Evolutionary conservation across 2,888 invertebrate genomes (phyloP).

Genomic region (Lithophane leautieri): DNA sequence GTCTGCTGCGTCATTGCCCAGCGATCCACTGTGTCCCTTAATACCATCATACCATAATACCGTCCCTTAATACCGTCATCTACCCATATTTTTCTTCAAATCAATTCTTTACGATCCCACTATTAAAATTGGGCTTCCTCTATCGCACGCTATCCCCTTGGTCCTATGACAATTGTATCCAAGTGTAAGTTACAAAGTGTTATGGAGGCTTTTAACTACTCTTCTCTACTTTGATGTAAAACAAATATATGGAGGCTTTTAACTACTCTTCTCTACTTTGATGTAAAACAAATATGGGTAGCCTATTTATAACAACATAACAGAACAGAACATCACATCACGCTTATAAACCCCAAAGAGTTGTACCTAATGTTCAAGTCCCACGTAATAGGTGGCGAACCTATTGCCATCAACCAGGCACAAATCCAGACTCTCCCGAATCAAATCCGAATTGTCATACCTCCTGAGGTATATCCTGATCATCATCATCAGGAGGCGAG

Average conservation of each 20-base stretch:
- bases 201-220: neutral
- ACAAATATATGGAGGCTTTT: neutral
- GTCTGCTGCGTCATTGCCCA: too few species aligned
- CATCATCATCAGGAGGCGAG: slow-evolving; percentile 83
- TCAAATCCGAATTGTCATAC: slow-evolving; percentile 63
- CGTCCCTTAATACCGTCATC: too few species aligned
- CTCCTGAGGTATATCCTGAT: slow-evolving; percentile 90
- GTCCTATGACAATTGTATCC: neutral
- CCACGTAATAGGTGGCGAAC: neutral
- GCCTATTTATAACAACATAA: neutral
- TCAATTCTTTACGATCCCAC: neutral
- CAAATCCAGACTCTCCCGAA: too few species aligned
- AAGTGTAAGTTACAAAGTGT: neutral
- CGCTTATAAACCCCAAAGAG: neutral
- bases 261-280: neutral
- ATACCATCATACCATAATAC: too few species aligned
- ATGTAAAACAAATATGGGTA: neutral
- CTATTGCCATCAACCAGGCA: neutral
- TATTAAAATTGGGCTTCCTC: neutral
- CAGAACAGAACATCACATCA: neutral
- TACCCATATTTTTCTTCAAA: too few species aligned
- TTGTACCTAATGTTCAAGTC: neutral
- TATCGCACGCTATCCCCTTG: neutral
- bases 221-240: neutral
- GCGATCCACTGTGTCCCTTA: too few species aligned